Base-by-base conservation (phyloP, 2,888 invertebrate genomes). In the Drosophila leonis region DNA sequence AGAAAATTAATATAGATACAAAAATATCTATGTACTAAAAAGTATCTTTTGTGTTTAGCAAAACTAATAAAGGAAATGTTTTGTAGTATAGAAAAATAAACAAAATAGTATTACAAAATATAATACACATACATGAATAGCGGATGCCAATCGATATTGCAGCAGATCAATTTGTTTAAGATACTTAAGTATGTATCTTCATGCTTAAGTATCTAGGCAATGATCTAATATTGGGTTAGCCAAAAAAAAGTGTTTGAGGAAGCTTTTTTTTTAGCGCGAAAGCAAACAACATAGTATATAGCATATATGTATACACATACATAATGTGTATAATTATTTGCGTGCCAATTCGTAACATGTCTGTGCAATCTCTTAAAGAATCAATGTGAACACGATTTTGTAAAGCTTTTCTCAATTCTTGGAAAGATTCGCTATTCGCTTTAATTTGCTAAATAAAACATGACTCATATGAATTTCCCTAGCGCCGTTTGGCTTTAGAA, bases 91-190 rank as follows among this genome's bases (percentile, higher is more conserved):
- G 8, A n/a, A 29, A n/a, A 29, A n/a, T 54, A 54, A 27, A 54
- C 37, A 27, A 54, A 54, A 37, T 4, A 39, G n/a, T 54, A 39
- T 54, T 39, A 27, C 27, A n/a, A 54, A n/a, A 37, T 54, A 39
- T 18, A 24, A n/a, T 27, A 33, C 49, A 51, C 8, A 20, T 15
- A 8, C 13, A 51, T 5, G 20, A 10, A 29, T 12, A 29, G 27
- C 39, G 27, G 27, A 56, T 37, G 35, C 29, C 31, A 59, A 35
- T 65, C 59, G 68, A 72, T 79, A 70, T 80, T 65, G 27, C 55
- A 54, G 31, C 60, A 63, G 66, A 79, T 67, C 72, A 63, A 35
- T 42, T 33, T 73, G 65, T 48, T 44, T 65, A 42, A 69, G 60
- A 57, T 46, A 18, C 12, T 29, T 24, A 8, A 44, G 33, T 35